phyloP scores from a whole-genome alignment of 1,140 invertebrate genomes.

The Bombus confusus region DNA sequence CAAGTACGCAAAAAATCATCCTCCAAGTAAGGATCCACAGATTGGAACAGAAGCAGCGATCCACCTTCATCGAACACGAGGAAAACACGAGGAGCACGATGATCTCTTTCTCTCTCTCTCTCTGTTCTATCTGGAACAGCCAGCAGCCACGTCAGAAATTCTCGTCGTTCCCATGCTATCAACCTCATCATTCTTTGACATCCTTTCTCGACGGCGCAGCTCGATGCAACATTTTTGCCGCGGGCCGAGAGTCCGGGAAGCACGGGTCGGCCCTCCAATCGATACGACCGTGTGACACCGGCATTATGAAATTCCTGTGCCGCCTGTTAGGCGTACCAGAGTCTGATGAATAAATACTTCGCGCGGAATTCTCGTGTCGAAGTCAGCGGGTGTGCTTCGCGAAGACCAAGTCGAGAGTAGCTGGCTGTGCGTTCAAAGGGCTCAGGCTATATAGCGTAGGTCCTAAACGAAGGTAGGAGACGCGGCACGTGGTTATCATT shows the following conservation, averaged over 20 bases:
- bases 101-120: background rate
- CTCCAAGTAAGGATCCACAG: background rate
- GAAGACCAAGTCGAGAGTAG: constrained; percentile 24
- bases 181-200: constrained; percentile 53
- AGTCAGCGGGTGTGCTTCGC: constrained; percentile 45
- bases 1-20: no score
- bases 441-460: no score
- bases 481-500: constrained; percentile 15
- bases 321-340: constrained; percentile 56
- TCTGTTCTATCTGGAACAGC: background rate
- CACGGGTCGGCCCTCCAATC: constrained; percentile 45
- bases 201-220: constrained; percentile 23
- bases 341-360: constrained; percentile 69
- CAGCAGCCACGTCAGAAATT: constrained; percentile 35
- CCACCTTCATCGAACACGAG: background rate
- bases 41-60: background rate
- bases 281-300: constrained; percentile 59
- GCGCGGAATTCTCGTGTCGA: constrained; percentile 60
- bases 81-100: background rate
- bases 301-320: constrained; percentile 68
- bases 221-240: constrained; percentile 57
- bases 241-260: constrained; percentile 9
- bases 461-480: background rate
- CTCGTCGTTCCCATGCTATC: constrained; percentile 35
- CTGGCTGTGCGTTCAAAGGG: background rate